Base-by-base conservation (phyloP, 2,797 vertebrate genomes). In the Ara ararauna region DNA sequence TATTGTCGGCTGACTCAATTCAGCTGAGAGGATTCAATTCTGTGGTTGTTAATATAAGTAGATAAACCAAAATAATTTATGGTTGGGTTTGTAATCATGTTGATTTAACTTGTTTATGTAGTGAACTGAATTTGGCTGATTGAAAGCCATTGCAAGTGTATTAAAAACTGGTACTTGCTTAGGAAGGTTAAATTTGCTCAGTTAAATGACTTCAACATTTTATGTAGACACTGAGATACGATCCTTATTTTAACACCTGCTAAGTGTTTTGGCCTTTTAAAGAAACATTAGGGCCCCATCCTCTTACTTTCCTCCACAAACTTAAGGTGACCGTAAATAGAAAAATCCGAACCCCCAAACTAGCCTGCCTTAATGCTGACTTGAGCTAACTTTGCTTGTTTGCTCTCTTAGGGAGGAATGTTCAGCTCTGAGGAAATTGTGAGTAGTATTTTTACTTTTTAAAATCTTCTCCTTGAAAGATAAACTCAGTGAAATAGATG, bases 351-450 rank as follows among this genome's bases (percentile, higher is more conserved):
- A 3, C 8, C 11, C 10, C 4, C 51, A 62, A 60, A 2, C 7
- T 18, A 79, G 8, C 29, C 12, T 78, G 6, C 4, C 5, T 10
- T 64, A 54, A 38, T 50, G 12, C 23, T 68, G 56, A 44, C 42
- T 93, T 85, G 40, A 73, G 17, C 11, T 85, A 29, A 50, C 40
- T 87, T n/a, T 47, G 2, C 6, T 61, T 38, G 23, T 34, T 73
- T 70, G 5, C 13, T 54, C 27, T 64, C 19, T 40, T 67, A 51
- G 6, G 20, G 30, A 51, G n/a, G 7, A 67, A 54, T 54, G 26
- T 48, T 96, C 80, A 97, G 76, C 40, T 96, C 93, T 53, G 89
- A 97, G 45, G 89, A 98, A 97, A 45, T 76, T 58, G 54, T 88
- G 87, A 95, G 54, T 40, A 91, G 16, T 36, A 36, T 36, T 36